Conservation (phyloP, 2,113 vertebrate species). For the Malurus cyaneus region DNA sequence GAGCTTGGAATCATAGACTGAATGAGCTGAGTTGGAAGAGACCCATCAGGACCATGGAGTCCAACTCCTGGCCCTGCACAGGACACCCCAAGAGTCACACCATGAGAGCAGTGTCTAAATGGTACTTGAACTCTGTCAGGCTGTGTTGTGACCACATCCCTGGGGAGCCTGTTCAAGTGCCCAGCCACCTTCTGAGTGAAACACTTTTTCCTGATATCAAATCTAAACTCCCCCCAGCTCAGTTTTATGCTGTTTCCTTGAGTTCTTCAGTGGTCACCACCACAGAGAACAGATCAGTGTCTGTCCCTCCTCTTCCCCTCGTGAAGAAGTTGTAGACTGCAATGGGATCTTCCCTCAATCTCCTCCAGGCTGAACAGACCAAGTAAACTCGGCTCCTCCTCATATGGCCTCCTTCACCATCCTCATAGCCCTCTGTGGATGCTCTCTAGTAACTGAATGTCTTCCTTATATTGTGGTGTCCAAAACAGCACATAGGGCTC, state of each 20-base stretch:
- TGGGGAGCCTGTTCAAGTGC: not conserved
- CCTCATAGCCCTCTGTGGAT: not conserved
- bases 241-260: not conserved
- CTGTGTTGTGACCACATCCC: not conserved
- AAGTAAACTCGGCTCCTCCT: not conserved
- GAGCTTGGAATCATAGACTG: not conserved
- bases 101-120: not conserved
- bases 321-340: not conserved
- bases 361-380: not conserved
- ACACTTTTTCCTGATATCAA: not conserved
- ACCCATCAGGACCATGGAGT: not conserved
- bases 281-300: not conserved
- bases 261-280: not conserved
- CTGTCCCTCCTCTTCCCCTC: not conserved
- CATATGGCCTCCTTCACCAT: rapidly evolving
- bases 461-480: not conserved
- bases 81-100: not conserved
- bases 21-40: not conserved
- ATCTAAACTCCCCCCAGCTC: not conserved
- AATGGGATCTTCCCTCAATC: not conserved
- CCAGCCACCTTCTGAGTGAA: rapidly evolving
- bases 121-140: not conserved
- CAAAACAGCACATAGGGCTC: not conserved
- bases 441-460: not conserved
- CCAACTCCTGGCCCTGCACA: not conserved